A percentile compares a stretch with the other conserved stretches of the same genome.
Evolutionary conservation across 2,888 invertebrate species (phyloP).

Genomic region (Asteroscopus sphinx): DNA sequence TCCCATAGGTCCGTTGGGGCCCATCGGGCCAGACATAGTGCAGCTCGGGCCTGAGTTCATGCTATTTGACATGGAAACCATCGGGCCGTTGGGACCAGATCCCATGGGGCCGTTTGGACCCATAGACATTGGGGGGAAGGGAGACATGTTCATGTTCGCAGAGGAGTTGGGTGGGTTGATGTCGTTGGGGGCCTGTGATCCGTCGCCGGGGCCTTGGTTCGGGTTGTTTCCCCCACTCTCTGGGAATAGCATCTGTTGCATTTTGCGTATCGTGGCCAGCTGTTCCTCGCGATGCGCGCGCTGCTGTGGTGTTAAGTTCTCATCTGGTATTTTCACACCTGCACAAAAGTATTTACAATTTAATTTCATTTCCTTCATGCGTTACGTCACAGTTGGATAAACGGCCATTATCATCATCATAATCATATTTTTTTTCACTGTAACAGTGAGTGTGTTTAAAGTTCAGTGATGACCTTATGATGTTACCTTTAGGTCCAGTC

Average conservation of each 20-base stretch:
- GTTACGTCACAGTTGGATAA: constrained; percentile 9
- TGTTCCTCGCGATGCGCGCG: constrained; percentile 98
- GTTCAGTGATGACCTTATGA: too few relatives aligned
- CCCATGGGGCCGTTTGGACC: constrained; percentile 83
- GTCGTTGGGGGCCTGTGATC: constrained; percentile 76
- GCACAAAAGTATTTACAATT: constrained; percentile 40
- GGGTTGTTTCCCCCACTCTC: constrained; percentile 90
- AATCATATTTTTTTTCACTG: background rate
- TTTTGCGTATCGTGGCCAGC: constrained; percentile 96
- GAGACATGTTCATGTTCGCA: constrained; percentile 81
- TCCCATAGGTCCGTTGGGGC: constrained; percentile 76
- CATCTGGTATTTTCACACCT: constrained; percentile 97
- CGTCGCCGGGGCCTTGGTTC: constrained; percentile 73
- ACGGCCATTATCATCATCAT: too few relatives aligned
- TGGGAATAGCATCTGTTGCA: constrained; percentile 97
- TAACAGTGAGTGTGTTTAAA: too few relatives aligned
- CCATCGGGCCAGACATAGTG: constrained; percentile 85
- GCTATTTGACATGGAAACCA: constrained; percentile 84
- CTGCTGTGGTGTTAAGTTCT: constrained; percentile 98
- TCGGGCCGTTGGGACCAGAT: constrained; percentile 82
- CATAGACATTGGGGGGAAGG: constrained; percentile 83
- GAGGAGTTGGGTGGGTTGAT: constrained; percentile 82
- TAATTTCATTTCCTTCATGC: constrained; percentile 7
- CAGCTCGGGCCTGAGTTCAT: constrained; percentile 86
- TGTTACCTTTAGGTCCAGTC: constrained; percentile 82